Conservation (phyloP, 2,797 vertebrate species). For the Coregonus sp. region DNA sequence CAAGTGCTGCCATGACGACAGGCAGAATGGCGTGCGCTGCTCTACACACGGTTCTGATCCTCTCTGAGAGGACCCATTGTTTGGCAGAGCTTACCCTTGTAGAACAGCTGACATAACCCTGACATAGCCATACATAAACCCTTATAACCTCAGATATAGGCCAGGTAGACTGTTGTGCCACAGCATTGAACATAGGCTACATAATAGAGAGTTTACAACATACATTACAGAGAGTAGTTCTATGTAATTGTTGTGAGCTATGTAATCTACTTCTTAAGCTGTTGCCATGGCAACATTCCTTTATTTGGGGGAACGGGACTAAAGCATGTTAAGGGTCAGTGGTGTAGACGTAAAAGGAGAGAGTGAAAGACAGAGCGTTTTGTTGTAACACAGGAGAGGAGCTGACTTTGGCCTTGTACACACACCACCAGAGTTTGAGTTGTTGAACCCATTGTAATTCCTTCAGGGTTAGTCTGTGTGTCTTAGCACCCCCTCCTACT, state of each 20-base stretch:
- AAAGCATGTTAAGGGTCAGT: constrained; percentile 30
- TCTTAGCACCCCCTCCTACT: background rate
- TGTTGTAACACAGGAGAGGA: no score
- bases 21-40: constrained; percentile 75
- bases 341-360: constrained; percentile 10
- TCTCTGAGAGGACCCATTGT: constrained; percentile 67
- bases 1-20: constrained; percentile 80
- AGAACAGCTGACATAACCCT: constrained; percentile 21
- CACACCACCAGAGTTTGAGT: no score
- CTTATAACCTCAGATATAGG: constrained; percentile 25
- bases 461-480: no score
- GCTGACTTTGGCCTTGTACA: no score
- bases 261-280: constrained; percentile 50
- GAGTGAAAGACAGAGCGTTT: no score
- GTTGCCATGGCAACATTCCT: constrained; percentile 55
- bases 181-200: no score
- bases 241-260: constrained; percentile 49
- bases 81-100: constrained; percentile 34
- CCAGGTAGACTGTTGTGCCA: constrained; percentile 14
- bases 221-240: background rate
- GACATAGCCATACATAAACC: background rate
- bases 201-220: background rate
- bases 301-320: constrained; percentile 21
- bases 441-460: no score
- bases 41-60: constrained; percentile 81